These are phyloP conservation scores for Nestor notabilis DNA, from an alignment of 2,113 vertebrate genomes.

Conservation along the genomic window DNA sequence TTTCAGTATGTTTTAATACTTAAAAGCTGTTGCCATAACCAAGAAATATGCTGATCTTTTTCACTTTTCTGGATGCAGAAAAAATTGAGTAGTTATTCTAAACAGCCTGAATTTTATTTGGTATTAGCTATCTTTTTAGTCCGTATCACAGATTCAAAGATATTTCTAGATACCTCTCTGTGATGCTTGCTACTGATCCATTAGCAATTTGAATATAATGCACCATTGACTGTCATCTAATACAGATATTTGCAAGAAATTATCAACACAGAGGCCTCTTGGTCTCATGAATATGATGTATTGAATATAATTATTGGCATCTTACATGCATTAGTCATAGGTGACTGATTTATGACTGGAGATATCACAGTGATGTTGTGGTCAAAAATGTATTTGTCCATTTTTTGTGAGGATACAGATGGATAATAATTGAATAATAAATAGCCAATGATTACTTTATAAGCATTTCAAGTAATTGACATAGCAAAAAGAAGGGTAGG, in stretches of 20 bases:
- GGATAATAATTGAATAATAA: not conserved
- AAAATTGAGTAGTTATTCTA: not conserved
- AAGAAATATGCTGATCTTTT: not conserved
- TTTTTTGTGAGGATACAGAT: not conserved
- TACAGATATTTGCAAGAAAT: not conserved
- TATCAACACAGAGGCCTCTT: not conserved
- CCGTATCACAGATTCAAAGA: not conserved
- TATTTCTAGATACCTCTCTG: not conserved
- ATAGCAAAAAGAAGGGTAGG: not conserved
- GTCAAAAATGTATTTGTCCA: not conserved
- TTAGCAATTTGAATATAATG: not conserved
- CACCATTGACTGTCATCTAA: not conserved
- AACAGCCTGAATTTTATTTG: not conserved
- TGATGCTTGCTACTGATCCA: not conserved
- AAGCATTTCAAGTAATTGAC: not conserved
- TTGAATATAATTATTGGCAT: not conserved
- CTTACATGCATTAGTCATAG: not conserved
- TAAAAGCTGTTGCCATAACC: not conserved
- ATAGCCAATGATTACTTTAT: not conserved
- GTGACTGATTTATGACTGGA: not conserved
- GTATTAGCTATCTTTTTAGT: not conserved
- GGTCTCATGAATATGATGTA: not conserved
- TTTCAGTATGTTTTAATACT: not conserved
- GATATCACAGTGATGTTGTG: not conserved
- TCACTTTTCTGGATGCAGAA: not conserved